These are phyloP conservation scores for Tetramorium simillimum DNA, from an alignment of 1,140 invertebrate genomes.

Conservation along the genomic window DNA sequence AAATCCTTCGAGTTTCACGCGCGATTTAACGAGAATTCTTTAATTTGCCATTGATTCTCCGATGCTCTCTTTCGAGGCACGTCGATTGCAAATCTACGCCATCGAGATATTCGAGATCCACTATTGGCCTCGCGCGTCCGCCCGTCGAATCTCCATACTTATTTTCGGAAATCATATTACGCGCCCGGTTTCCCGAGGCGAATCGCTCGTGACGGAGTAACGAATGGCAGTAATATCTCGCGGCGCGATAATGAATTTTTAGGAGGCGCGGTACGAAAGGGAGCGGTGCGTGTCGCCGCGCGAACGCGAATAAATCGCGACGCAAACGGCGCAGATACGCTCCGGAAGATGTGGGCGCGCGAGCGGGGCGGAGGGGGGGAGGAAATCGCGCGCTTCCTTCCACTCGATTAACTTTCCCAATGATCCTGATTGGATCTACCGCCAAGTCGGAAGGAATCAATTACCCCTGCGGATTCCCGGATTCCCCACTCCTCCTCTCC, in stretches of 20 bases:
- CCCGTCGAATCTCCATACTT: neutral
- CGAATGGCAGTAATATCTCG: slow-evolving; percentile 3
- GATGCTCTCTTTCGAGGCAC: neutral
- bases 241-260: slow-evolving; percentile 35
- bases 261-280: neutral
- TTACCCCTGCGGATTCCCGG: slow-evolving; percentile 62
- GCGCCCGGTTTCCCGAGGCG: neutral
- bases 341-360: slow-evolving; percentile 27
- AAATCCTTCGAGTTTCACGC: neutral
- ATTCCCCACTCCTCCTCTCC: neutral
- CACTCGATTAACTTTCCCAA: slow-evolving; percentile 67
- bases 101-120: slow-evolving; percentile 23
- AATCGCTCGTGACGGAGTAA: neutral
- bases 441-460: slow-evolving; percentile 67
- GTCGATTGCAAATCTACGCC: neutral
- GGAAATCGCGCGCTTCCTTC: slow-evolving; percentile 66
- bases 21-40: neutral
- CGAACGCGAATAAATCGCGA: slow-evolving; percentile 44
- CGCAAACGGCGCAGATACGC: slow-evolving; percentile 2
- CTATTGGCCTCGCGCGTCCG: neutral
- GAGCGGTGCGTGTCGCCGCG: slow-evolving; percentile 6
- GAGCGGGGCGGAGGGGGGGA: slow-evolving; percentile 17
- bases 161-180: slow-evolving; percentile 31
- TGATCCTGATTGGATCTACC: slow-evolving; percentile 72
- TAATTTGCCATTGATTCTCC: neutral